Evolutionary conservation across 2,113 vertebrate genomes (phyloP), one percentile per base, ranked within the genome.

Genomic region (Ceratotherium simum): DNA sequence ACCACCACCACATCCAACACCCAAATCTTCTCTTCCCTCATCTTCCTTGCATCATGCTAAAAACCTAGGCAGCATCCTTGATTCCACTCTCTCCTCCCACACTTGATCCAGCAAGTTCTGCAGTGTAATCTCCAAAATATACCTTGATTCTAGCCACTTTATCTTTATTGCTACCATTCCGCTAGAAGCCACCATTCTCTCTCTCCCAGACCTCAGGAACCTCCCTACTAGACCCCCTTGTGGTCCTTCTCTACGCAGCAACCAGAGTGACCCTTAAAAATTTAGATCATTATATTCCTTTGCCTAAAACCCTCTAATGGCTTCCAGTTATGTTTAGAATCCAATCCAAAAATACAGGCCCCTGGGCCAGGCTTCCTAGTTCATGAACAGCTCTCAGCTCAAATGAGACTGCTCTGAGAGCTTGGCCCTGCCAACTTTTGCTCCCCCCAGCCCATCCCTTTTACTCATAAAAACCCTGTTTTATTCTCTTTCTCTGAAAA

Each of bases 201-300:
- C 73, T 84, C 12, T 72, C 33, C 70, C n/a, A 80, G 36, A 42
- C 20, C 13, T 83, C 29, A n/a, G 20, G 51, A 64, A 16, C 29
- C 27, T 58, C 67, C 9, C 8, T 70, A 7, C 13, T 65, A 69
- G 46, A 42, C 65, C 36, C 18, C 33, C 29, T 33, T 42, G 4
- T 58, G 58, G 33, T 62, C 75, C 39, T 91, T 96, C 72, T 78
- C 20, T 84, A 6, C 36, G 91, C 20, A 39, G 51, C 51, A 90
- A 18, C 62, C 13, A 95, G 70, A 39, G 29, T 51, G 62, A 90
- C n/a, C 27, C 58, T 78, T 51, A 96, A 92, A 97, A 79, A 46
- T 31, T 51, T 70, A 58, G 4, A 9, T 67, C 20, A 33, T 64
- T 79, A 13, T 69, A 48, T 65, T 93, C 23, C 60, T 94, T 64